Base-by-base conservation (phyloP, 2,797 vertebrate species). In the Crenuchus spilurus region DNA sequence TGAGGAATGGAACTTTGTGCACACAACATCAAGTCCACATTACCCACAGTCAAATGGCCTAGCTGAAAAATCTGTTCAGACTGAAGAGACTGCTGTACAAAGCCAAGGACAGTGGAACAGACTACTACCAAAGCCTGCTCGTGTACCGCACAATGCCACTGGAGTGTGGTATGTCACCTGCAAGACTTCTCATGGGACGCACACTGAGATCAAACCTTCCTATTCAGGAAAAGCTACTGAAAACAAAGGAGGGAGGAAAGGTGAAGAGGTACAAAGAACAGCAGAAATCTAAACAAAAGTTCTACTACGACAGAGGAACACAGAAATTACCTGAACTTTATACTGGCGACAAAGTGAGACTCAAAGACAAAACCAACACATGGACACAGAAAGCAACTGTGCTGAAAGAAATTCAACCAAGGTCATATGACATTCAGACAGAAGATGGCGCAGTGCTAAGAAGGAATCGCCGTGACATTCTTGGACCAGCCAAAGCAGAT, bases 41-140 rank as follows among this genome's bases (percentile, higher is more conserved):
- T 63, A 63, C 61, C 61, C 61, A 22, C 61, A 63, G 39, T 63
- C 61, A 9, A 49, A 66, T 33, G 42, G 63, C 24, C 26, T 48
- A 48, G 41, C 33, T 13, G 41, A 66, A 35, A 66, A 66, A 66
- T 66, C 63, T 18, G 42, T 66, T 66, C 63, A 66, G 26, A 66
- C 44, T 66, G 26, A 66, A 66, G 44, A 48, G 30, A n/a, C 44
- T 66, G 26, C 26, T 64, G 37, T 42, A 63, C 60, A 63, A 63
- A 70, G 22, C 64, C 18, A 54, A 31, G 16, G 55, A 80, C 16
- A 52, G n/a, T 65, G 28, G 22, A 42, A 20, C 7, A 7, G 68
- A 75, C 57, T 75, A 79, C 57, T 80, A 72, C 26, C 28, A 33
- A 37, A 74, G 75, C 39, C 14, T 67, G 22, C 55, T 83, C 1